Percentiles rank a stretch among this genome's conserved stretches.
phyloP scores from a whole-genome alignment of 2,888 invertebrate species.

The Drosophila buzzatii region DNA sequence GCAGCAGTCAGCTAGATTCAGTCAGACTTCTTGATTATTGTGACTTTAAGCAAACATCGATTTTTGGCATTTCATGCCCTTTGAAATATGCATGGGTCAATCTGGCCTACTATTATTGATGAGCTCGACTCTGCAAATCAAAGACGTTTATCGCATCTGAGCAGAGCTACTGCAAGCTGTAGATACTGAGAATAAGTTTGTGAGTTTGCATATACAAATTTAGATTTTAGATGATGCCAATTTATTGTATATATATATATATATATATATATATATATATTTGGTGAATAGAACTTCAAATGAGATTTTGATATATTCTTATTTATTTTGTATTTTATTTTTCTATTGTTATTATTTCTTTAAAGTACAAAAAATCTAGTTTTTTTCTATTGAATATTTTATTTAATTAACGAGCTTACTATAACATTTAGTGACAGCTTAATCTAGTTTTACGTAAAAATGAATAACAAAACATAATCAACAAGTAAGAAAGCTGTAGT shows the following conservation, averaged over 20 bases:
- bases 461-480: too few species aligned
- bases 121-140: neutral
- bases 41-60: constrained; percentile 3
- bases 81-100: neutral
- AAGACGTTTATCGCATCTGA: neutral
- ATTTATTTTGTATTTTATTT: too few species aligned
- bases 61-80: neutral
- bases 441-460: too few species aligned
- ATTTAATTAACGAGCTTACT: too few species aligned
- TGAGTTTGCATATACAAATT: neutral
- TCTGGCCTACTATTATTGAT: neutral
- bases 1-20: neutral
- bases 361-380: too few species aligned
- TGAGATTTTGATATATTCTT: neutral
- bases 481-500: too few species aligned
- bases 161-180: neutral
- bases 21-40: constrained; percentile 3
- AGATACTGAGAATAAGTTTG: neutral
- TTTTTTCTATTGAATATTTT: too few species aligned
- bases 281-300: neutral
- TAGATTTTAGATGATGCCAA: too few species aligned
- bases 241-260: neutral
- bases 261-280: too few species aligned
- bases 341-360: too few species aligned
- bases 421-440: too few species aligned